Evolutionary conservation across 2,888 invertebrate species (phyloP), one percentile per base, ranked within the genome.

Genomic region (Fragum fragum): DNA sequence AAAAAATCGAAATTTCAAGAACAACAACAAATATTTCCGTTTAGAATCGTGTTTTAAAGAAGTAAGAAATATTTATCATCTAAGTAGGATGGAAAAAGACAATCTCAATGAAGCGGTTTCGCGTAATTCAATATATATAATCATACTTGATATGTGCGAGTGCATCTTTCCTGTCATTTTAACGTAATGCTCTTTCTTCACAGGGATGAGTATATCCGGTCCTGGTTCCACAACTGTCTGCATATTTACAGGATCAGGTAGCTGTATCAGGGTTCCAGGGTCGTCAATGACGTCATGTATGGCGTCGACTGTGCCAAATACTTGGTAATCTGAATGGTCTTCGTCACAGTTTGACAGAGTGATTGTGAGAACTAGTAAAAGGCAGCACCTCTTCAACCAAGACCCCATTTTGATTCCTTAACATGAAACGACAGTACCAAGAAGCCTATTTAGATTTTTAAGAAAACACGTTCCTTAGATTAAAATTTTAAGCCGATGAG

Each of bases 131-230:
- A n/a, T n/a, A n/a, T n/a, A 59, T 23, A 28, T 28, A 11, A 9
- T 47, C 26, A 32, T 73, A 79, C 79, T 76, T 53, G 75, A 70
- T 9, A 82, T 7, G 23, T 79, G 71, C 3, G 79, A 71, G 16
- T 70, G 68, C 28, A 73, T 21, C 76, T 73, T 73, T n/a, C 79
- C 79, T 0, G 77, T 81, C 5, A 77, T 47, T 47, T 63, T 47
- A 18, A 66, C 36, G 29, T 71, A 77, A 52, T 81, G 81, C 11
- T 66, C 71, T 28, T 77, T 69, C 28, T 77, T 77, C 6, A 26
- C 42, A 36, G 66, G 66, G 21, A 21, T 1, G 7, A 42, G 23
- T 16, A 42, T 3, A 14, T 66, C 42, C 26, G 66, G 42, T 23
- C 11, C 66, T 66, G 66, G 66, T 66, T 23, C 66, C 47, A 32